phyloP scores from a whole-genome alignment of 2,797 vertebrate genomes.

The Uromys caudimaculatus region DNA sequence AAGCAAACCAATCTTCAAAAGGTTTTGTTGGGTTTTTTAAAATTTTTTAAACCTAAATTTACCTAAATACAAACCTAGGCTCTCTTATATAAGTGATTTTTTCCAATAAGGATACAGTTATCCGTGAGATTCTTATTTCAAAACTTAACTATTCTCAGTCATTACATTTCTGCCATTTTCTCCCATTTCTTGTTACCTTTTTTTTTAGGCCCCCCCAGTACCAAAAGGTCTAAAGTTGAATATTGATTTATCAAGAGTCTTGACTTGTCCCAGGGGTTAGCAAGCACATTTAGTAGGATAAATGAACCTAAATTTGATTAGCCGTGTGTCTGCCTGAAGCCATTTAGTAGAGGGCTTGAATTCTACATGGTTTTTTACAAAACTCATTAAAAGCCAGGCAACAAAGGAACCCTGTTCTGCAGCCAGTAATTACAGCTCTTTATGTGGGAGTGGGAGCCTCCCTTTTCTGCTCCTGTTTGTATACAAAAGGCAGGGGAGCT shows the following conservation, averaged over 20 bases:
- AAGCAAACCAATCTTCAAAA: background rate
- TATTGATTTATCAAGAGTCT: background rate
- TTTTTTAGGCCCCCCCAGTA: background rate
- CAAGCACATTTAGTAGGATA: background rate
- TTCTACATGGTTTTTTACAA: conserved; percentile 45
- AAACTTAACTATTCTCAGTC: background rate
- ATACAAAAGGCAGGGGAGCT: background rate
- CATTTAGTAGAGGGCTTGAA: conserved; percentile 45
- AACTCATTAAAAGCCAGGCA: conserved; percentile 73
- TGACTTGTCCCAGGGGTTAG: conserved; percentile 9
- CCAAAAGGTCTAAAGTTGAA: conserved; percentile 24
- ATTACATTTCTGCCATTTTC: background rate
- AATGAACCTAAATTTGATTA: conserved; percentile 61
- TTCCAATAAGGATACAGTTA: background rate
- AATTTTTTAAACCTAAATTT: background rate
- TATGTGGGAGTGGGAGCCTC: conserved; percentile 54
- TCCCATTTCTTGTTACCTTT: too few species aligned
- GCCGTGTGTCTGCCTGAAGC: conserved; percentile 55
- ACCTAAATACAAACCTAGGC: background rate
- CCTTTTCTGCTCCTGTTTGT: conserved; percentile 61
- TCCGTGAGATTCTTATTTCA: background rate
- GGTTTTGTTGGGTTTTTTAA: background rate
- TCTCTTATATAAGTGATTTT: background rate
- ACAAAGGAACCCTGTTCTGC: conserved; percentile 65
- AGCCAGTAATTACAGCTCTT: conserved; percentile 60